phyloP scores from a whole-genome alignment of 2,113 vertebrate genomes.

The Erythrocercus mccallii region DNA sequence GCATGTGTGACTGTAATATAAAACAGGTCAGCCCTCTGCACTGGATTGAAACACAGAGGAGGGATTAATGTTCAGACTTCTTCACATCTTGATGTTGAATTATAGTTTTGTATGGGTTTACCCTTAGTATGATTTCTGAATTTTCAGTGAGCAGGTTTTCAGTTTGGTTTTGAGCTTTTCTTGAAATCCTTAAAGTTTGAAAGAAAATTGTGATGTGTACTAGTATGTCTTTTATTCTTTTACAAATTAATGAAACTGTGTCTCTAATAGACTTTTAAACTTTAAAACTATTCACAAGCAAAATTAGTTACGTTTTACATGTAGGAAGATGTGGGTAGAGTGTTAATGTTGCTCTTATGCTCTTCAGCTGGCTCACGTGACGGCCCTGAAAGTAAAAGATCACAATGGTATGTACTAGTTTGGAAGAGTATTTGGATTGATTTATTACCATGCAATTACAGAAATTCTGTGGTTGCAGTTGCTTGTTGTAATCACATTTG shows the following conservation, averaged over 20 bases:
- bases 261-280: background rate
- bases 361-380: slow-evolving; percentile 83
- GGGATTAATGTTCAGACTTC: background rate
- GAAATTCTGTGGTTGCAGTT: background rate
- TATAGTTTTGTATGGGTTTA: background rate
- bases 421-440: background rate
- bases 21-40: background rate
- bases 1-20: background rate
- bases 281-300: background rate
- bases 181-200: background rate
- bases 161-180: background rate
- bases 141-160: background rate
- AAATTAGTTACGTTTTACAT: background rate
- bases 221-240: background rate
- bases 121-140: background rate
- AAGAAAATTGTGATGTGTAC: background rate
- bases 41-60: background rate
- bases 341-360: slow-evolving; percentile 18
- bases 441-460: background rate
- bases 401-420: slow-evolving; percentile 80
- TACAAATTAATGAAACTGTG: background rate
- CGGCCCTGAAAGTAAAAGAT: slow-evolving; percentile 83
- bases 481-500: background rate
- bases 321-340: background rate
- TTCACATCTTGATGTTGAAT: background rate